These are phyloP conservation scores for Sanderia malayensis DNA, from an alignment of 30 jellyfish, hydroid and myxozoan species.

Conservation along the genomic window DNA sequence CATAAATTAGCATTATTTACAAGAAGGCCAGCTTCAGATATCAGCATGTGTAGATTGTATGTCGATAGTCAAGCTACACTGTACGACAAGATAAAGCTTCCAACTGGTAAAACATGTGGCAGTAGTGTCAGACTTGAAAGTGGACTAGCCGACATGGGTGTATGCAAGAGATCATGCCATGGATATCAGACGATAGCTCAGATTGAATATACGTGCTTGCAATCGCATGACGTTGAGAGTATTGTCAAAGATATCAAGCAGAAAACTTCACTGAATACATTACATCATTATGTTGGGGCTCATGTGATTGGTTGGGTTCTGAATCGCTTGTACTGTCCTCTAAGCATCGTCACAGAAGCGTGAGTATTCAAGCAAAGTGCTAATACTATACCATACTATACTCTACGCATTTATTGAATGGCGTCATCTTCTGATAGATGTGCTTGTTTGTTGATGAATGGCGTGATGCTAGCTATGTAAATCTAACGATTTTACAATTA, in stretches of 20 bases:
- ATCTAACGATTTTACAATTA: not conserved
- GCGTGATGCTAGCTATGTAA: no score
- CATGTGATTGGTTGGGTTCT: slow-evolving; percentile 59
- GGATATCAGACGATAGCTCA: slow-evolving; percentile 49
- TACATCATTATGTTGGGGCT: slow-evolving; percentile 38
- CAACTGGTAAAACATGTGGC: slow-evolving; percentile 38
- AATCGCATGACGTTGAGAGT: slow-evolving; percentile 21
- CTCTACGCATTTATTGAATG: no score
- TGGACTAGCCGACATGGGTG: slow-evolving; percentile 41
- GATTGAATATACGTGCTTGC: slow-evolving; percentile 32
- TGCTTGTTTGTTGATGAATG: no score
- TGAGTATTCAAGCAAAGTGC: not conserved
- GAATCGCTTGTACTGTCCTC: slow-evolving; percentile 41
- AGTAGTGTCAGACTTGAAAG: slow-evolving; percentile 28
- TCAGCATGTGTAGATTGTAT: slow-evolving; percentile 21
- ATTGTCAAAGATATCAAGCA: slow-evolving; percentile 31
- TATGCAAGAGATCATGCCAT: slow-evolving; percentile 22
- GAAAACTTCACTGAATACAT: slow-evolving; percentile 32
- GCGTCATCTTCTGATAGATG: no score
- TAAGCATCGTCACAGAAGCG: slow-evolving; percentile 1
- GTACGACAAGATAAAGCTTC: slow-evolving; percentile 16
- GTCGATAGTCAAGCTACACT: slow-evolving; percentile 15
- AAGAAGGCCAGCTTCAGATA: slow-evolving; percentile 8
- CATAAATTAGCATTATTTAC: slow-evolving; percentile 15
- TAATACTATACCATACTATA: no score